Evolutionary conservation across 1,140 invertebrate species (phyloP).

Genomic region (Meloidogyne hapla): DNA sequence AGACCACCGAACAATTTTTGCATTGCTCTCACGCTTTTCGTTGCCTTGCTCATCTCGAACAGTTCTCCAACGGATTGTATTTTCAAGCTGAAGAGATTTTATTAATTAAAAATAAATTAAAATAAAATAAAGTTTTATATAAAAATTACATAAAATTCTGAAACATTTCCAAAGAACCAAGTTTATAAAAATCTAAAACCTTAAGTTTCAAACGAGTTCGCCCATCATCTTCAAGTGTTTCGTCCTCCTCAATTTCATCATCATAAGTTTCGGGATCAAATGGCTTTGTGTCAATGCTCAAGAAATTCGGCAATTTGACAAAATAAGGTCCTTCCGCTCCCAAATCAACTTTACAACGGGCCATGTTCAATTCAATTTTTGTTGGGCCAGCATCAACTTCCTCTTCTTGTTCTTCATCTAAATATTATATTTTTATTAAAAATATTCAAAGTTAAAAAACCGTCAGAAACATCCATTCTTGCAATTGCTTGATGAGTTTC

Average conservation of each 20-base stretch:
- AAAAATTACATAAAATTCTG: too few relatives aligned
- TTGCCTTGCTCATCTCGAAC: slow-evolving; percentile 62
- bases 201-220: slow-evolving; percentile 69
- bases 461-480: slow-evolving; percentile 2
- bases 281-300: slow-evolving; percentile 70
- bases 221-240: slow-evolving; percentile 85
- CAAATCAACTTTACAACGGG: slow-evolving; percentile 38
- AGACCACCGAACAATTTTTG: slow-evolving; percentile 90
- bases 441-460: background rate
- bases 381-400: slow-evolving; percentile 25
- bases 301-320: slow-evolving; percentile 59
- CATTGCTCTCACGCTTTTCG: slow-evolving; percentile 81
- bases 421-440: background rate
- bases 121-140: too few relatives aligned
- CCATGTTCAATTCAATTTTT: slow-evolving; percentile 46
- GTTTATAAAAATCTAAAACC: slow-evolving; percentile 61
- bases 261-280: slow-evolving; percentile 93
- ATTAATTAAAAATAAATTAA: too few relatives aligned
- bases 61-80: slow-evolving; percentile 93
- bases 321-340: slow-evolving; percentile 48
- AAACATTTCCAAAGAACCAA: too few relatives aligned
- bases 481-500: background rate
- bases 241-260: slow-evolving; percentile 96
- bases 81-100: slow-evolving; percentile 76
- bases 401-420: slow-evolving; percentile 23